These are phyloP conservation scores for Archivesica marissinica DNA, from an alignment of 1,140 invertebrate species.

Conservation along the genomic window DNA sequence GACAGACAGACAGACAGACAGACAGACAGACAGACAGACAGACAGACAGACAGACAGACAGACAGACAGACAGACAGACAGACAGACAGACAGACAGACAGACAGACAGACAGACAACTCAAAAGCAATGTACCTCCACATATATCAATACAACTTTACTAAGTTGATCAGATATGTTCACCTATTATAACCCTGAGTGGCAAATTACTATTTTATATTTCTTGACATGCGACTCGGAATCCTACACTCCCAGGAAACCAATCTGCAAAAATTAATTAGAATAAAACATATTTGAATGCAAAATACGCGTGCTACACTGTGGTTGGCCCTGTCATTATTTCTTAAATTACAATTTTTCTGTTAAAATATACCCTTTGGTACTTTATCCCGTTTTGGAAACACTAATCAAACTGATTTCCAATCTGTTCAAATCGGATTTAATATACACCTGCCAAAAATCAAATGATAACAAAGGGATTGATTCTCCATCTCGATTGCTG, in stretches of 20 bases:
- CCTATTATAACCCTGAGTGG: not conserved
- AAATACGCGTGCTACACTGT: conserved; percentile 31
- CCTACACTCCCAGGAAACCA: not conserved
- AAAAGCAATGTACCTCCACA: no score
- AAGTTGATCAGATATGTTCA: not conserved
- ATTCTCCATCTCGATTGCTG: not conserved
- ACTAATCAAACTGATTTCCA: conserved; percentile 28
- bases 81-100: no score
- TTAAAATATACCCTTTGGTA: conserved; percentile 39
- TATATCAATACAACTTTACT: not conserved
- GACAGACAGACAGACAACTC: no score
- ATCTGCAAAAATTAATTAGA: not conserved
- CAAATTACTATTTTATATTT: not conserved
- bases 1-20: no score
- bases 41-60: no score
- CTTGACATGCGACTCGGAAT: not conserved
- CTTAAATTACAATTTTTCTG: conserved; percentile 59
- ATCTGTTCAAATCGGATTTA: conserved; percentile 50
- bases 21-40: no score
- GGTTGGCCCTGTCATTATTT: conserved; percentile 51
- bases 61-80: no score
- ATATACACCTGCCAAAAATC: conserved; percentile 56
- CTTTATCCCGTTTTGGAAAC: not conserved
- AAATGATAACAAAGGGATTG: conserved; percentile 43
- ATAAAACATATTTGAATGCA: conserved; percentile 27